These are phyloP conservation scores for Corydoras maculifer DNA, from an alignment of 2,113 vertebrate species.

Conservation along the genomic window DNA sequence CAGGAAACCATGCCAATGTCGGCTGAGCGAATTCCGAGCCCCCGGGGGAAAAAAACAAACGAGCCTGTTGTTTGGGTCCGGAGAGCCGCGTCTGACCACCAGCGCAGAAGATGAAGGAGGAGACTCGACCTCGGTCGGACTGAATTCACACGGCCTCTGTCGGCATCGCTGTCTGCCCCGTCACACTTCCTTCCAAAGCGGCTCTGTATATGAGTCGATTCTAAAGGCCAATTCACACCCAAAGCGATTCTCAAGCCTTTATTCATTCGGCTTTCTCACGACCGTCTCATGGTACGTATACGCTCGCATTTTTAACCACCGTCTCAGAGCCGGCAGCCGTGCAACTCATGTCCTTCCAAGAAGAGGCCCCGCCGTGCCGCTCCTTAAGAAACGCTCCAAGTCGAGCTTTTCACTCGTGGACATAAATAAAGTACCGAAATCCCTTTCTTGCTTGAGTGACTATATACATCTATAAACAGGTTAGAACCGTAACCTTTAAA, in stretches of 20 bases:
- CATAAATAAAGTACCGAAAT: too few species aligned
- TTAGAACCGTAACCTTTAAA: too few species aligned
- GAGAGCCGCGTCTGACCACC: slow-evolving; percentile 40
- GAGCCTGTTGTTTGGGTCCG: slow-evolving; percentile 42
- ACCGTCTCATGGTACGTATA: neutral
- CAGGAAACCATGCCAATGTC: slow-evolving; percentile 44
- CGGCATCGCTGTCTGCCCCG: slow-evolving; percentile 2
- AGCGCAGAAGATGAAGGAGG: slow-evolving; percentile 28
- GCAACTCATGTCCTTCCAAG: neutral
- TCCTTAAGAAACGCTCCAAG: neutral
- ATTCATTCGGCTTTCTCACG: neutral
- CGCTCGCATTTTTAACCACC: neutral
- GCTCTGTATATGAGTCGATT: neutral
- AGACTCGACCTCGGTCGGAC: slow-evolving; percentile 15
- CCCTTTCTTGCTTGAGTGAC: too few species aligned
- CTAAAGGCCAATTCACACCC: neutral
- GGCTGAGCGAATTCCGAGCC: slow-evolving; percentile 46
- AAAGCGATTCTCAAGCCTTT: neutral
- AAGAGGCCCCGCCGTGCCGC: neutral
- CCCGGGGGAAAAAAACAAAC: slow-evolving; percentile 42
- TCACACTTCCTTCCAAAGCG: neutral
- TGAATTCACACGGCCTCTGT: slow-evolving; percentile 21
- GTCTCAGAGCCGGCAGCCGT: neutral
- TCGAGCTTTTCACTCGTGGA: neutral
- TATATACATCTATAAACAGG: too few species aligned